These are phyloP conservation scores for Gadopsis marmoratus DNA, from an alignment of 2,797 vertebrate genomes.

Conservation along the genomic window DNA sequence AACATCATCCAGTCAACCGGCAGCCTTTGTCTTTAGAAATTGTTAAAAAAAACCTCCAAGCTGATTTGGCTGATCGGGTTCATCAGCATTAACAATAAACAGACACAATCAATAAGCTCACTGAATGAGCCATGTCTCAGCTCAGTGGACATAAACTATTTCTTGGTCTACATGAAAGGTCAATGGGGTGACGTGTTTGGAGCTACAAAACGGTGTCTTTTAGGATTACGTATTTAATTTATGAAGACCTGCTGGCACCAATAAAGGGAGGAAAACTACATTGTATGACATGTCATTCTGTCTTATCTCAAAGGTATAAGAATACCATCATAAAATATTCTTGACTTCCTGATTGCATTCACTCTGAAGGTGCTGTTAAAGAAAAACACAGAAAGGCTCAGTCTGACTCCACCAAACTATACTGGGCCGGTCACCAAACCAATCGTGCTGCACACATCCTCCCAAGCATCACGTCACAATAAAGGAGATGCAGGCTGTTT, in stretches of 20 bases:
- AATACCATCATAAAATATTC: background rate
- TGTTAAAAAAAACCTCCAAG: background rate
- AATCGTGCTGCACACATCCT: background rate
- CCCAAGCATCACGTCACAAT: background rate
- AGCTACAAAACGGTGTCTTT: background rate
- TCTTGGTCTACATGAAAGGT: background rate
- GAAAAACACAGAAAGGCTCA: conserved; percentile 30
- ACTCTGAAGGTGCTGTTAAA: conserved; percentile 18
- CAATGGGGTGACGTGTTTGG: background rate
- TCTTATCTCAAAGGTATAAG: background rate
- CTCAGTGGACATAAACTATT: background rate
- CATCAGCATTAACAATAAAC: conserved; percentile 13
- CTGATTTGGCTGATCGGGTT: conserved; percentile 16
- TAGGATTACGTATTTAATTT: too few relatives aligned
- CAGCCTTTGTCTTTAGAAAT: background rate
- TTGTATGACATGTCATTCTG: background rate
- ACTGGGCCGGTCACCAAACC: conserved; percentile 25
- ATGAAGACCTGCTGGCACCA: background rate
- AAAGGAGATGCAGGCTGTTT: background rate
- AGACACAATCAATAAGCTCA: conserved; percentile 17
- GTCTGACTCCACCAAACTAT: conserved; percentile 16
- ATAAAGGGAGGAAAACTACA: background rate
- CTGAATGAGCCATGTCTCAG: background rate
- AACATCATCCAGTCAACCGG: background rate
- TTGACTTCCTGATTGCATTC: conserved; percentile 13